Conservation (phyloP, 2,888 invertebrate species). For the Ceratothoa steindachneri region DNA sequence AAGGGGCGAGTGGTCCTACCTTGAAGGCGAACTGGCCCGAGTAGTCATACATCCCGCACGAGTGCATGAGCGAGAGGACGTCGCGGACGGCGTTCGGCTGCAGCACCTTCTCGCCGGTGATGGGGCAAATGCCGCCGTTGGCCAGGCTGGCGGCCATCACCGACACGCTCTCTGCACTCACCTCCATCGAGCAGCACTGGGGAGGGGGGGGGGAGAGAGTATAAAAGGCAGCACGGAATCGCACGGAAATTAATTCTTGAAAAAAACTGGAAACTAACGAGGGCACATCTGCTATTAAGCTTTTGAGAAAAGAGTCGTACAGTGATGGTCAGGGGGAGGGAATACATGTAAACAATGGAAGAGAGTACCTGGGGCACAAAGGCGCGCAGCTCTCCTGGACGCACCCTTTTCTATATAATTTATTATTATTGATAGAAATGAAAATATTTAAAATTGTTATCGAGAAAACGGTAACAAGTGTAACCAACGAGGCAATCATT, state of each 20-base stretch:
- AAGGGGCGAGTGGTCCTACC: too few relatives aligned
- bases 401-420: too few relatives aligned
- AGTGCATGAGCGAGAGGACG: slow-evolving; percentile 58
- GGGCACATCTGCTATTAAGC: not conserved
- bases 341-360: too few relatives aligned
- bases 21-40: slow-evolving; percentile 58
- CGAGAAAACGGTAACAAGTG: too few relatives aligned
- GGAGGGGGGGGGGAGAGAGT: slow-evolving; percentile 50
- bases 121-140: slow-evolving; percentile 95
- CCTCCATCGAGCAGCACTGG: slow-evolving; percentile 93
- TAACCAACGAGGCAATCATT: too few relatives aligned
- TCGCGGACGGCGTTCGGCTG: slow-evolving; percentile 56
- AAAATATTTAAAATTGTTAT: too few relatives aligned
- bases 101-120: slow-evolving; percentile 75
- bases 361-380: too few relatives aligned
- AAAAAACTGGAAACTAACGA: too few relatives aligned
- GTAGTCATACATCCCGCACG: slow-evolving; percentile 60
- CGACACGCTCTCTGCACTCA: slow-evolving; percentile 84
- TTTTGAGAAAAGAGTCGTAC: not conserved
- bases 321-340: too few relatives aligned
- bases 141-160: slow-evolving; percentile 94
- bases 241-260: not conserved
- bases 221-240: not conserved
- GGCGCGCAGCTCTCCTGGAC: too few relatives aligned
- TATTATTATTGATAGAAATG: too few relatives aligned